Evolutionary conservation across 2,113 vertebrate genomes (phyloP), one percentile per base, ranked within the genome.

Genomic region (Nothobranchius kuhntae): DNA sequence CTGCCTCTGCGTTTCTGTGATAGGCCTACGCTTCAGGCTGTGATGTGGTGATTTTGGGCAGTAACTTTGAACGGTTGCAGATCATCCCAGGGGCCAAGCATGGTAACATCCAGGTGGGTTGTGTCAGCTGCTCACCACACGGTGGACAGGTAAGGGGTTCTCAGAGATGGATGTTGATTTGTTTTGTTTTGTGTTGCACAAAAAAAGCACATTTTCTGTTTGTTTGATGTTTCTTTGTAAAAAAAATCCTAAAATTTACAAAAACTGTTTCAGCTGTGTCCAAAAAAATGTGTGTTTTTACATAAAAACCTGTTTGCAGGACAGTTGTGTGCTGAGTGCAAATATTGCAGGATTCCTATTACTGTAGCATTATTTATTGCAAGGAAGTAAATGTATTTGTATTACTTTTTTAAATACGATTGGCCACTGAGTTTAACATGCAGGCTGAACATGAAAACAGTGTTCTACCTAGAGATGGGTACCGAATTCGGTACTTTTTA

Each of bases 11-110:
- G 38, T 57, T 47, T 30, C 4, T 30, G 30, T 66, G 8, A 89
- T 73, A 99, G 98, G 96, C 95, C 9, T 99, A 99, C 7, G 97
- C 95, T 30, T 99, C 98, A 70, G 98, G 97, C 85, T 99, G 97
- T 92, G 98, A 99, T 58, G 93, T 99, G 72, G 97, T 99, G 77
- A 94, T 99, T 80, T 76, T 99, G 83, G 96, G 96, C 53, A 98
- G 96, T 86, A 94, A 98, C 82, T 99, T 99, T 90, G 96, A 99
- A 92, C 95, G 97, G 71, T 89, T 98, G 75, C 97, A 99, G 80
- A 98, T 99, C 90, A 98, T 99, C 71, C 96, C 97, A 67, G 98
- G 98, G 84, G 92, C 96, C 80, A 96, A 98, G 80, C 96, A 99
- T 92, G 98, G 98, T 70, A 99, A 99, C 86, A 93, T 99, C 85